Evolutionary conservation across 2,797 vertebrate genomes (phyloP), one percentile per base, ranked within the genome.

Genomic region (Gadopsis marmoratus): DNA sequence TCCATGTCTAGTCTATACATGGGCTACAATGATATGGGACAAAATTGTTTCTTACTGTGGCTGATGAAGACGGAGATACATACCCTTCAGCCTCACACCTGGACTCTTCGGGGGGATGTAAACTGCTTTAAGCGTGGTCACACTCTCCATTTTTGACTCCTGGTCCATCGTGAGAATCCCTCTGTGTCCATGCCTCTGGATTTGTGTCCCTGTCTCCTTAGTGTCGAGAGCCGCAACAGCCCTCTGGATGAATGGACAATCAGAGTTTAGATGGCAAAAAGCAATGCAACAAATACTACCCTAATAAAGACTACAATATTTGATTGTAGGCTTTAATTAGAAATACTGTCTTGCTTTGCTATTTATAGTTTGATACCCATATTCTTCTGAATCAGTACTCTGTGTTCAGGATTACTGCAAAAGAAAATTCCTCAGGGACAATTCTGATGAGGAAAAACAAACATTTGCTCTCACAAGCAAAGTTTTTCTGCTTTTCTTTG

Each of bases 41-140:
- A 1, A 37, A 75, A 47, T 3, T 5, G 9, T 43, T 37, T 58
- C 8, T 2, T 9, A 43, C 29, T 70, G 17, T 9, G 12, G 23
- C 17, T 41, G 19, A 21, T 58, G 64, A 54, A 64, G 31, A 74
- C 12, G 78, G 39, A 73, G 19, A 31, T 21, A 86, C 88, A 9
- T 86, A 96, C 96, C 95, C 41, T 56, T 87, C 41, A 86, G 56
- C 71, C 90, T 91, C 71, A 93, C 84, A 4, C 80, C 84, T 14
- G 87, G 78, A 60, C 60, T 31, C 70, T 61, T 84, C 0, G 90
- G 93, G 21, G 79, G 69, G 12, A 23, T 54, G 33, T 84, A 94
- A 16, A 77, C 29, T 14, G 82, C 79, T 75, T 39, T 91, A 13
- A 72, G 23, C 0, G 93, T 93, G 64, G 84, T 95, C n/a, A 85